Base-by-base conservation (phyloP, 2,797 vertebrate genomes). In the Brachyalestes nurse region DNA sequence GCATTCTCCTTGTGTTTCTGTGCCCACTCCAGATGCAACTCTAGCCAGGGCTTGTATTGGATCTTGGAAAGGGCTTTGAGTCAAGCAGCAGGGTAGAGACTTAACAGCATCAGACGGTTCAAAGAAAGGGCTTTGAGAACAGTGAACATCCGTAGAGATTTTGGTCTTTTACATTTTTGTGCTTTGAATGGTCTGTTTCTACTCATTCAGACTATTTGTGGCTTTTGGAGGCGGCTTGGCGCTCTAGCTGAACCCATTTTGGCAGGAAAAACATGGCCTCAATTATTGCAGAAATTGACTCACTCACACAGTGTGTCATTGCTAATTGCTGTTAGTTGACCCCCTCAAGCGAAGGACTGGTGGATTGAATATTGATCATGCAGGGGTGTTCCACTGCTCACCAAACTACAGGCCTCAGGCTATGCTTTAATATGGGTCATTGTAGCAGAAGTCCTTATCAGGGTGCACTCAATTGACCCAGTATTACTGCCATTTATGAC, bases 351-450 rank as follows among this genome's bases (percentile, higher is more conserved):
- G 21, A 61, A 28, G 23, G 0, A 67, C 51, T 62, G 72, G 78
- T 78, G 76, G 79, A 90, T 91, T 88, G 88, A 89, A 89, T 88
- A 83, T 19, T 78, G 87, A 91, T 91, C 83, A 87, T 78, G 81
- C 84, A 83, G 72, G 74, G 83, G 87, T 80, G 87, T 64, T 82
- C 84, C 82, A 72, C 45, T 83, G 70, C 72, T 73, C 40, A 28
- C 4, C 38, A 23, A 83, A 80, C 62, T 8, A 6, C 66, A 60
- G 51, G 58, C 78, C 67, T 45, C 6, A 53, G 76, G 83, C 77
- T 45, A 25, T 51, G 13, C 47, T 71, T 12, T 71, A 57, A 62
- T 78, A 21, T 80, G 19, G 74, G 74, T 78, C 75, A 70, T 19
- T 28, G 69, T 81, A 71, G 57, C 78, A 45, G 38, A 80, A 61